Percentiles rank a stretch among this genome's conserved stretches.
phyloP scores from a whole-genome alignment of 2,888 invertebrate genomes.

The Laspeyria flexula region DNA sequence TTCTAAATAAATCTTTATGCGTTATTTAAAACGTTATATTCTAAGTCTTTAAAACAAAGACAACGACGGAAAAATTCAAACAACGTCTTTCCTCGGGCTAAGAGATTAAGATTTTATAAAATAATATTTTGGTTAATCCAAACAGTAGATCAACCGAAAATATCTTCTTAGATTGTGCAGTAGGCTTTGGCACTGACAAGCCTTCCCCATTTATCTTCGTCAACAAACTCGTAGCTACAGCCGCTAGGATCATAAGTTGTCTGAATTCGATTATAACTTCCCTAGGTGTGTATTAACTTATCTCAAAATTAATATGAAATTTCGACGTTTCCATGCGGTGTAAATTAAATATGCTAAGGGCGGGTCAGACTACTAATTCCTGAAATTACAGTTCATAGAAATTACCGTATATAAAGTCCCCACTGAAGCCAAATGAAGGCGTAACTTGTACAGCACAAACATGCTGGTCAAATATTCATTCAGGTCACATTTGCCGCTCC shows the following conservation, averaged over 20 bases:
- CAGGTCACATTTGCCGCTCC: conserved; percentile 79
- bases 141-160: conserved; percentile 8
- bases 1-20: no score
- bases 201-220: conserved; percentile 32
- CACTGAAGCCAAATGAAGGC: conserved; percentile 68
- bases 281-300: conserved; percentile 36
- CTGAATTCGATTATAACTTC: conserved; percentile 38
- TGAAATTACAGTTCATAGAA: conserved; percentile 70
- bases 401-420: conserved; percentile 63
- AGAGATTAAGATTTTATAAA: neutral
- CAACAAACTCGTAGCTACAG: conserved; percentile 22
- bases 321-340: conserved; percentile 42
- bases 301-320: conserved; percentile 48
- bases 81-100: neutral
- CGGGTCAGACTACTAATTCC: conserved; percentile 62
- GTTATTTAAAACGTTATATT: no score
- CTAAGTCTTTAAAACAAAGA: neutral
- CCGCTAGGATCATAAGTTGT: conserved; percentile 32
- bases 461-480: conserved; percentile 80
- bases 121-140: conserved; percentile 1
- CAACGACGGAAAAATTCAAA: neutral
- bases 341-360: conserved; percentile 61
- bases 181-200: conserved; percentile 23
- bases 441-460: conserved; percentile 64
- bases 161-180: conserved; percentile 22